These are phyloP conservation scores for Eptatretus atami DNA, from an alignment of 2,797 vertebrate genomes.

Conservation along the genomic window DNA sequence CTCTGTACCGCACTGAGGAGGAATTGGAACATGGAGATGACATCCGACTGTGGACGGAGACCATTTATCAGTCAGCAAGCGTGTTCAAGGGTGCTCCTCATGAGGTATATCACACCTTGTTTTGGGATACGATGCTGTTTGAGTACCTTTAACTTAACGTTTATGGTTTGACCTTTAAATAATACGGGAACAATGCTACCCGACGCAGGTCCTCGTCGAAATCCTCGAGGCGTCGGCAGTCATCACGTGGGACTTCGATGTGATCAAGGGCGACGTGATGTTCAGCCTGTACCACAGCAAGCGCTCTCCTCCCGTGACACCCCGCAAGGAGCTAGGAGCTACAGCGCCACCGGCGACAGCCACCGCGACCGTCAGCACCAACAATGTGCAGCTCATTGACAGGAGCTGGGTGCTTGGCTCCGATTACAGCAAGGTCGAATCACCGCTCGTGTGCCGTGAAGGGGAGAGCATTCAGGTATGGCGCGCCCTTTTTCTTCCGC, in stretches of 20 bases:
- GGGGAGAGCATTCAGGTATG: slow-evolving; percentile 84
- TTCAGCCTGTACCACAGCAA: slow-evolving; percentile 96
- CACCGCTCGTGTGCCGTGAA: slow-evolving; percentile 60
- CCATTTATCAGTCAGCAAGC: slow-evolving; percentile 88
- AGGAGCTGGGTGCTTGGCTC: slow-evolving; percentile 56
- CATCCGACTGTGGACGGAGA: slow-evolving; percentile 67
- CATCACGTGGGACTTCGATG: slow-evolving; percentile 95
- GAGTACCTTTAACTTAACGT: too few species aligned
- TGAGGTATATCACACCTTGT: slow-evolving; percentile 24
- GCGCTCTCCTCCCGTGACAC: slow-evolving; percentile 32
- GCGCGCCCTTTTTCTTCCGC: accelerated
- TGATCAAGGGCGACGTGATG: slow-evolving; percentile 76
- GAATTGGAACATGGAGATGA: slow-evolving; percentile 63
- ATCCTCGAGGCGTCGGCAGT: slow-evolving; percentile 78
- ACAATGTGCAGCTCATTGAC: slow-evolving; percentile 78
- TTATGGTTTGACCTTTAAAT: too few species aligned
- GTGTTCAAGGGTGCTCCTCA: slow-evolving; percentile 86
- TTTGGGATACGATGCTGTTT: too few species aligned
- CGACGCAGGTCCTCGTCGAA: slow-evolving; percentile 37
- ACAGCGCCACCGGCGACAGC: background rate
- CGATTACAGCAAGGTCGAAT: slow-evolving; percentile 92
- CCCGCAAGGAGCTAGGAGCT: slow-evolving; percentile 34
- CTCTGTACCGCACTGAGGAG: slow-evolving; percentile 68
- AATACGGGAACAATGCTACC: background rate
- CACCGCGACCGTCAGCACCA: slow-evolving; percentile 10